Percentiles rank a stretch among this genome's conserved stretches.
phyloP scores from a whole-genome alignment of 2,888 invertebrate species.

The Monopis laevigella region DNA sequence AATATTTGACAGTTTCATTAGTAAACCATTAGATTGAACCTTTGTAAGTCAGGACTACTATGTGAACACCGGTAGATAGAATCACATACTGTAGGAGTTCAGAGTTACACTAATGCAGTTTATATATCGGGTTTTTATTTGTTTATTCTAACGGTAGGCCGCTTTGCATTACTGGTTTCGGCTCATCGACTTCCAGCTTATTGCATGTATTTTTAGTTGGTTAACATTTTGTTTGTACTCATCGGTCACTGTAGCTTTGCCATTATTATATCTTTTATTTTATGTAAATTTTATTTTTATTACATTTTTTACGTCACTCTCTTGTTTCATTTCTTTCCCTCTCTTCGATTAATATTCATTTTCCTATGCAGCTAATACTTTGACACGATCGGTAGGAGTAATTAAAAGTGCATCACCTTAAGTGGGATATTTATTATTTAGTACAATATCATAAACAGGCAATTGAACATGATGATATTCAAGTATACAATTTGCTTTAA shows the following conservation, averaged over 20 bases:
- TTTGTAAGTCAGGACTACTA: background rate
- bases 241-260: conserved; percentile 43
- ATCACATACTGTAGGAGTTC: background rate
- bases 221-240: conserved; percentile 11
- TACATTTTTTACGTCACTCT: conserved; percentile 41
- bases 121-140: background rate
- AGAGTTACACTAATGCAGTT: background rate
- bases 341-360: conserved; percentile 4
- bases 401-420: background rate
- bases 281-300: conserved; percentile 36
- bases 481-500: background rate
- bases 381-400: conserved; percentile 5
- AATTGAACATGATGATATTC: too few relatives aligned
- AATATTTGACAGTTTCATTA: conserved; percentile 50
- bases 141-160: conserved; percentile 2
- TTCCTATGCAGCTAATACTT: background rate
- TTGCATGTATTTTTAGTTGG: conserved; percentile 6
- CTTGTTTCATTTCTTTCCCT: conserved; percentile 23
- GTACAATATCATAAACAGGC: too few relatives aligned
- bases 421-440: too few relatives aligned
- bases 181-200: conserved; percentile 6
- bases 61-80: background rate
- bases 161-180: conserved; percentile 11
- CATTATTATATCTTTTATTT: conserved; percentile 48
- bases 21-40: conserved; percentile 15